Conservation (phyloP, 1,140 invertebrate genomes). For the Archivesica marissinica region DNA sequence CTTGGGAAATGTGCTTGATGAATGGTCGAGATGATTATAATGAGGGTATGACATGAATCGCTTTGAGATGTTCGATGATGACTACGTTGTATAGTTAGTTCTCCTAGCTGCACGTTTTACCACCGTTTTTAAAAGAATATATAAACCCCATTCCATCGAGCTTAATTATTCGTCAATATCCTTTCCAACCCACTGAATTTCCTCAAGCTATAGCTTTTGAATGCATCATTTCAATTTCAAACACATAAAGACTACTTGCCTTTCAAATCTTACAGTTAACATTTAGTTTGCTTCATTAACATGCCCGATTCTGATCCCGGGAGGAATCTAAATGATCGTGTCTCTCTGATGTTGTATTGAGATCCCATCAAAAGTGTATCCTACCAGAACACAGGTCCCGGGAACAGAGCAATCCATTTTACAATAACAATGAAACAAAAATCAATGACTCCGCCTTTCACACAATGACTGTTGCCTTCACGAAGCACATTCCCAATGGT, state of each 20-base stretch:
- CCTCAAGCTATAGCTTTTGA: background rate
- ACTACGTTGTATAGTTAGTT: background rate
- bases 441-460: constrained; percentile 52
- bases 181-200: background rate
- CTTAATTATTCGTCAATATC: background rate
- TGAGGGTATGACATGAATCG: background rate
- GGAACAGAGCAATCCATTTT: constrained; percentile 46
- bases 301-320: constrained; percentile 22
- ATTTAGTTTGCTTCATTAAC: constrained; percentile 43
- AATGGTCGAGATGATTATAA: background rate
- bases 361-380: constrained; percentile 2
- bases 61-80: background rate
- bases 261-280: background rate
- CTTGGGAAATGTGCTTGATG: constrained; percentile 61
- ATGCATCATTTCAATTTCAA: background rate
- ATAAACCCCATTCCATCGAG: background rate
- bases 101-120: background rate
- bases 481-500: constrained; percentile 68
- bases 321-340: background rate
- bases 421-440: constrained; percentile 61
- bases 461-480: constrained; percentile 63
- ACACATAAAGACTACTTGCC: background rate
- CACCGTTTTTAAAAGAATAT: background rate
- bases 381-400: constrained; percentile 34
- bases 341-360: background rate